Base-by-base conservation (phyloP, 1,140 invertebrate species). In the Pollicipes pollicipes region DNA sequence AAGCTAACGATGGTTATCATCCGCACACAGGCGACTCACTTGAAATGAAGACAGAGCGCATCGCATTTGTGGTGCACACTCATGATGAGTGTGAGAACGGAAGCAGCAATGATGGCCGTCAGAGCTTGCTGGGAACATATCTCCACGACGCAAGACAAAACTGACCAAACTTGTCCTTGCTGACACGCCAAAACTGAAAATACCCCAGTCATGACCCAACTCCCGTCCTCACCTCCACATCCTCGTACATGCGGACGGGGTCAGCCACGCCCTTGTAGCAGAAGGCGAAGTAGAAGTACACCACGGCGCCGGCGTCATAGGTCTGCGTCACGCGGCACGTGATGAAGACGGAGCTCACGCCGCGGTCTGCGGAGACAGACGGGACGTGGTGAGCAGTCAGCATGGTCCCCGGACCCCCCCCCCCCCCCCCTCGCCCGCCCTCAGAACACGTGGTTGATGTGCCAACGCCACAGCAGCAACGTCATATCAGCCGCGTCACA, bases 221-320 rank as follows among this genome's bases (percentile, higher is more conserved):
- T n/a, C n/a, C n/a, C n/a, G n/a, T n/a, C n/a, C 72, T 73, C 74
- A 84, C 83, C 80, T 87, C 83, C 74, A 86, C 84, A 64, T 86
- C 79, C 76, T 96, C 91, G 80, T 95, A 96, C 0, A 87, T 81
- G n/a, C 85, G 79, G 1, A 96, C 85, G 0, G 93, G 90, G 79
- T 94, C 84, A 28, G 79, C 74, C 26, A 89, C 79, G 16, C 84
- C 81, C 8, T 78, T 77, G 77, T 88, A 89, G 77, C 91, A 94
- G 80, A 96, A 95, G 0, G 86, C 96, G 83, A 98, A 94, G 79
- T 99, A 99, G 80, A 99, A 98, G 79, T 99, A 99, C 69, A 98
- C 88, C 79, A 95, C 97, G 75, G 95, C 95, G 0, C 97, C 96
- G 2, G 89, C 88, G 79, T 99, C 97, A 77, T 99, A 97, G 0